A percentile compares a stretch with the other conserved stretches of the same genome.
Conservation (phyloP, 2,888 invertebrate genomes). For the Ganaspis brasiliensis region DNA sequence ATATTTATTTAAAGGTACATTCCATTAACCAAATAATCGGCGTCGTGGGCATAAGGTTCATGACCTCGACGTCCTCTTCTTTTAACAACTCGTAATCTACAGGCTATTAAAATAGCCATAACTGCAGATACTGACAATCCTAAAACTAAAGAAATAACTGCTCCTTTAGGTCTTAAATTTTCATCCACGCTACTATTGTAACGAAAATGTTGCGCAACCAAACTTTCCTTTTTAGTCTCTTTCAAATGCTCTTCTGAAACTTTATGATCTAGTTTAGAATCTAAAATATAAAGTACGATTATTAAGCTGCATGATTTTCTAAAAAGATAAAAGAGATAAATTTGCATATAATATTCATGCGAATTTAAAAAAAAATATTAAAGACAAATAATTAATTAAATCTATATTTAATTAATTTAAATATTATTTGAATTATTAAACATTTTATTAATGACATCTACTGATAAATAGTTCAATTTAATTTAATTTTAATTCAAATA, state of each 20-base stretch:
- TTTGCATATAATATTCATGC: too few species aligned
- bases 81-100: constrained; percentile 89
- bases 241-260: constrained; percentile 20
- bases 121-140: constrained; percentile 91
- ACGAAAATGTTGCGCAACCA: constrained; percentile 72
- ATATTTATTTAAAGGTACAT: constrained; percentile 92
- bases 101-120: constrained; percentile 90
- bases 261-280: constrained; percentile 18
- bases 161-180: constrained; percentile 86
- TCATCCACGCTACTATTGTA: constrained; percentile 68
- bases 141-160: constrained; percentile 89
- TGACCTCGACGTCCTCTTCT: constrained; percentile 90
- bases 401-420: too few species aligned
- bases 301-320: too few species aligned
- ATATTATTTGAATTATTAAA: too few species aligned
- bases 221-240: constrained; percentile 52
- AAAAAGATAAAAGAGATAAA: too few species aligned
- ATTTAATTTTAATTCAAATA: neutral
- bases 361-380: too few species aligned
- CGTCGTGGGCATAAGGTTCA: constrained; percentile 93
- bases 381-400: too few species aligned
- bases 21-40: constrained; percentile 98
- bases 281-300: neutral
- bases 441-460: too few species aligned
- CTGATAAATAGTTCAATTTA: neutral